Base-by-base conservation (phyloP, 2,113 vertebrate species). In the Lepidothrix coronata region DNA sequence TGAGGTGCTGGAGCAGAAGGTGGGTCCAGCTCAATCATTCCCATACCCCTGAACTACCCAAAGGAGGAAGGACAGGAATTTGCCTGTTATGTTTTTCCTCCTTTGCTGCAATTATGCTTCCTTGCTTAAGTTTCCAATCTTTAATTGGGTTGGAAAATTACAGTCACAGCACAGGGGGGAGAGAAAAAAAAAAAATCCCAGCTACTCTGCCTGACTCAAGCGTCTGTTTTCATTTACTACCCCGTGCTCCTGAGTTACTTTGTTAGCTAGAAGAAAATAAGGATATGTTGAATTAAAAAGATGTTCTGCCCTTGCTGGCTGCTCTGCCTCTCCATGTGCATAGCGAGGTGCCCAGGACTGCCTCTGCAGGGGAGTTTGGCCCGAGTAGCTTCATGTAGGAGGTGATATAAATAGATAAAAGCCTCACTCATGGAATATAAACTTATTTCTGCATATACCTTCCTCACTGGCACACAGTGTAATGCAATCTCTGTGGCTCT, bases 81-180 rank as follows among this genome's bases (percentile, higher is more conserved):
- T 82, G 85, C 68, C 61, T 39, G 68, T 70, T 83, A 77, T 74
- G 37, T 79, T 96, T 96, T 95, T 65, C 86, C 91, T 78, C 37
- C 57, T 96, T 78, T 67, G 21, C 83, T 85, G 54, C 54, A 92
- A 96, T 90, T 90, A 93, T 11, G 57, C 84, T 93, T 93, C 85
- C 65, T 92, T 84, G 79, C 76, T 92, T 65, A 85, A 91, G 35
- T 95, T 97, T 95, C 92, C 95, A 87, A 81, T 75, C 76, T 96
- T 92, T 95, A 96, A 95, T 91, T 96, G 91, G 61, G 11, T 66
- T 91, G 96, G 96, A 97, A 97, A 97, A 70, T 89, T 85, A 62
- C 79, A 93, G 96, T 94, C 96, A 96, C 1, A 1, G 85, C 58
- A 81, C 5, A 1, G 35, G 33, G 21, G 25, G 44, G 41, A 7